Percentiles rank a stretch among this genome's conserved stretches.
These are phyloP conservation scores for Corvus hawaiiensis DNA, from an alignment of 2,113 vertebrate genomes.

Conservation along the genomic window DNA sequence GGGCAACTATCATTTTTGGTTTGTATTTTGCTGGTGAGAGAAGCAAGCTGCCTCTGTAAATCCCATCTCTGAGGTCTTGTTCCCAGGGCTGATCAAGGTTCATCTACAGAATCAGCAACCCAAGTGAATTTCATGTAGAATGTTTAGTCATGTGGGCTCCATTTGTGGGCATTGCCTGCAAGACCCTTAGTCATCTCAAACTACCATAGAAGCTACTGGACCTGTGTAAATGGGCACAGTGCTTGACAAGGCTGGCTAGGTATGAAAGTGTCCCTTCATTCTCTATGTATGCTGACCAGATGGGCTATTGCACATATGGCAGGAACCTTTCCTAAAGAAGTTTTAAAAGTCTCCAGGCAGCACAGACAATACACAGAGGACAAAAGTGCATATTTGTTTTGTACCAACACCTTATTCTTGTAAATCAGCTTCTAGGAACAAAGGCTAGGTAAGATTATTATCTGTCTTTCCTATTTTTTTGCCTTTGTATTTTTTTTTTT, in stretches of 20 bases:
- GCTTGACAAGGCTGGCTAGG: background rate
- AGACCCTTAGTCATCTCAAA: background rate
- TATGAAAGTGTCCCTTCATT: background rate
- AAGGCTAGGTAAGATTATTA: background rate
- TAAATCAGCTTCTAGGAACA: background rate
- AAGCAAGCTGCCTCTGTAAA: background rate
- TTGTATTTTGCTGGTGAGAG: background rate
- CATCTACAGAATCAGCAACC: background rate
- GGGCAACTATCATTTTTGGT: background rate
- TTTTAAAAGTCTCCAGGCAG: background rate
- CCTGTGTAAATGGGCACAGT: background rate
- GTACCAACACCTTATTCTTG: background rate
- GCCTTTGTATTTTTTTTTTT: background rate
- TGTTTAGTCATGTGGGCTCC: background rate
- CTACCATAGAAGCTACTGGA: background rate
- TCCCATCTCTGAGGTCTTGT: background rate
- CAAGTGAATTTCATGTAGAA: background rate
- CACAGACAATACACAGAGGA: background rate
- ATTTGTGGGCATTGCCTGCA: background rate
- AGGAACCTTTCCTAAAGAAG: background rate
- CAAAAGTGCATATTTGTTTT: background rate
- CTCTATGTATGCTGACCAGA: accelerated
- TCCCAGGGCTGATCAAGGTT: background rate
- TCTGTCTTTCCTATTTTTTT: background rate
- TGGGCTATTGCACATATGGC: background rate